Base-by-base conservation (phyloP, 2,888 invertebrate species). In the Metopia argyrocephala region DNA sequence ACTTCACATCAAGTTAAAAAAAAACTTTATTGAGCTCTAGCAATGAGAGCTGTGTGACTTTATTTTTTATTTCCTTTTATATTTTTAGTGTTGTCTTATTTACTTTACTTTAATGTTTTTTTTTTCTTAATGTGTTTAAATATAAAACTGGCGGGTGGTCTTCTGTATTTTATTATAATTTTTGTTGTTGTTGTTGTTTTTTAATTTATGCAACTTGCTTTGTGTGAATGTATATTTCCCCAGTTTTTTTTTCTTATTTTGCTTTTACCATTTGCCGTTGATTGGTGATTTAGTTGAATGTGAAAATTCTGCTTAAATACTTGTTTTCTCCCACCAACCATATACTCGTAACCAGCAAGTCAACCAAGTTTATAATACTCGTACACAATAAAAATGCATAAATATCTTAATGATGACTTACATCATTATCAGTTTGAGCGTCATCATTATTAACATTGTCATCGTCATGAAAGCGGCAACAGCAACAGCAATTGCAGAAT, bases 251-350 rank as follows among this genome's bases (percentile, higher is more conserved):
- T 38, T 38, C 15, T 15, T 1, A 15, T 38, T 38, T 12, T 38
- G 7, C 3, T 38, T 38, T 38, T 15, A 15, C 38, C 38, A 38
- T 38, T 38, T 38, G 38, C 38, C n/a, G 62, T 70, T 73, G 64
- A 56, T 48, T 70, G 70, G 70, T 48, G 66, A 76, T 62, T 66
- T 59, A 71, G 71, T 78, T 71, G 78, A 69, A 81, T 81, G 80
- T 78, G 78, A 81, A 81, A 70, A 73, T 74, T 73, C 78, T 81
- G 73, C 69, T 69, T 78, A 78, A 81, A 81, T 81, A 59, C 80
- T 78, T 81, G 78, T 81, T 81, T 81, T 78, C 80, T 81, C 80
- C 76, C 80, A 81, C 80, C 38, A 65, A 59, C 28, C 9, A 54
- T 68, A 18, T 9, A 57, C 12, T 9, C 3, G 61, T n/a, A n/a